Base-by-base conservation (phyloP, 2,113 vertebrate genomes). In the Cichladusa arquata region DNA sequence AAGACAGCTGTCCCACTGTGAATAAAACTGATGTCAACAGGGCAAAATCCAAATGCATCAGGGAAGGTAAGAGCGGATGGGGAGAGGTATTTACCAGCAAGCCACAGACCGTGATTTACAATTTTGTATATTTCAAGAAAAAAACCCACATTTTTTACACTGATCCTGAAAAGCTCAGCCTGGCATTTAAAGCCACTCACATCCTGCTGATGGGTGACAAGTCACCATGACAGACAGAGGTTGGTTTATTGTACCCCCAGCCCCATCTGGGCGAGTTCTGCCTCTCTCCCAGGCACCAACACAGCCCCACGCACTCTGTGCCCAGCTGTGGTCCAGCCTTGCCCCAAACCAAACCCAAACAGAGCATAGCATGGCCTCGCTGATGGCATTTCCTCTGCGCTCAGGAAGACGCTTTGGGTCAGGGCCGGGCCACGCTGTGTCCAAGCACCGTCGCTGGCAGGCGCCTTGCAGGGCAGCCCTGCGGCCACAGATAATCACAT, bases 281-380 rank as follows among this genome's bases (percentile, higher is more conserved):
- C 36, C 62, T 19, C 28, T 19, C 48, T 33, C n/a, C 33, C n/a
- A 0, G 42, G 31, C 40, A 61, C 42, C 5, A 9, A 11, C 65
- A 26, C 9, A 7, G 15, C 8, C 40, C 25, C 34, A 23, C 0
- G 0, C 14, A 10, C 19, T 5, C 5, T 1, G 51, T 33, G 44
- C 56, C 44, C 54, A 12, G 69, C 78, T 18, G 72, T 4, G 12
- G 2, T 5, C n/a, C 44, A 13, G 53, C 80, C 71, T 62, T 15
- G 1, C 67, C 22, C 19, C 57, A 28, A 71, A 74, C 36, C 44
- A 64, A 69, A 76, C 48, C 48, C 22, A 47, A 50, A 40, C 36
- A 48, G 19, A n/a, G 47, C 79, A 10, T 7, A 1, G 11, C 62
- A 12, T 0, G 5, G 2, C 82, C 65, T 54, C 8, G 3, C 85